Conservation (phyloP, 2,113 vertebrate genomes). For the Mesitornis unicolor region DNA sequence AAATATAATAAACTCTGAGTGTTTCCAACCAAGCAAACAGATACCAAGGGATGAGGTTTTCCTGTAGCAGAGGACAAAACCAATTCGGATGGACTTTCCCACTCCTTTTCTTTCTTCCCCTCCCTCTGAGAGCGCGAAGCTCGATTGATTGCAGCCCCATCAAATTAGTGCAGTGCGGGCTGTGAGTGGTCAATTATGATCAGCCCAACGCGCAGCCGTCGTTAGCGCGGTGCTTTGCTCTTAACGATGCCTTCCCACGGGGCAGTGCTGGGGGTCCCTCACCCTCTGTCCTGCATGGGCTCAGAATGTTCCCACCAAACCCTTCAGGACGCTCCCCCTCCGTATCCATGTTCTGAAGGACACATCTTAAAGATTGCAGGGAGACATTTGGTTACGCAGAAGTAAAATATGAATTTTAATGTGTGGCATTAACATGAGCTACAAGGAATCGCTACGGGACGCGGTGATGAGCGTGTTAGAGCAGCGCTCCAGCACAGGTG, state of each 20-base stretch:
- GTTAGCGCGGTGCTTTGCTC: too few relatives aligned
- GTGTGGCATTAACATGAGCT: slow-evolving; percentile 59
- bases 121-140: neutral
- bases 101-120: neutral
- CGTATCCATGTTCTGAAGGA: slow-evolving; percentile 65
- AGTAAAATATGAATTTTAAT: slow-evolving; percentile 69
- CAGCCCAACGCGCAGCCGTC: too few relatives aligned
- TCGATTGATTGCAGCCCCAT: slow-evolving; percentile 43
- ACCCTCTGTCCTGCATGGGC: too few relatives aligned
- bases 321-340: too few relatives aligned
- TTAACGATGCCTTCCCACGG: too few relatives aligned
- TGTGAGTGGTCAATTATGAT: slow-evolving; percentile 58
- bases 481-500: slow-evolving; percentile 22
- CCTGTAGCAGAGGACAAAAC: neutral
- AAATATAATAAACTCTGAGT: too few relatives aligned
- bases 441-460: slow-evolving; percentile 69
- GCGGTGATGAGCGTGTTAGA: slow-evolving; percentile 43
- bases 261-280: too few relatives aligned
- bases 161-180: slow-evolving; percentile 38
- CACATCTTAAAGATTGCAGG: slow-evolving; percentile 37
- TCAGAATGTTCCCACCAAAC: too few relatives aligned
- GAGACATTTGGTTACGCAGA: slow-evolving; percentile 36
- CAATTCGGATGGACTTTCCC: neutral
- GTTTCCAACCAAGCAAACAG: neutral
- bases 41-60: neutral